Evolutionary conservation across 2,797 vertebrate species (phyloP), one percentile per base, ranked within the genome.

Genomic region (Ataeniobius toweri): DNA sequence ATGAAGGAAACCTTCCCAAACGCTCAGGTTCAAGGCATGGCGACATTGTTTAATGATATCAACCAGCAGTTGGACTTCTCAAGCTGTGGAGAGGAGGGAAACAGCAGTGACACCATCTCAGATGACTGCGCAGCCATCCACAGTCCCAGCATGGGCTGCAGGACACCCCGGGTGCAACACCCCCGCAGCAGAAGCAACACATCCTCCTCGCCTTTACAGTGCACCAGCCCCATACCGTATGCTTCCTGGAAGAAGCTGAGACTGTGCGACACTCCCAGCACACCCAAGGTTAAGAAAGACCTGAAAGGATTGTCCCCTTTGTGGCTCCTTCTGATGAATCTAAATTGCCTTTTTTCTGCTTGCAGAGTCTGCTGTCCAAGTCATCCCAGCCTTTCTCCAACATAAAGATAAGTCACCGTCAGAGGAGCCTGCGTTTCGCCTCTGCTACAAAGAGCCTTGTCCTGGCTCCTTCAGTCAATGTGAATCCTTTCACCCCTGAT

Each of bases 401-500:
- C 91, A 83, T 89, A 31, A 97, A 96, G 85, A 78, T 89, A 20
- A 79, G 90, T 80, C 91, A 82, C 80, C 91, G 89, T 73, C 91
- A 93, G 74, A 93, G 94, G 79, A 91, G 89, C 3, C 80, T 95
- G 26, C 89, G 87, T 3, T 89, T 95, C 41, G 74, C 91, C 13
- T 92, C 94, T 4, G 61, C 80, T 5, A 76, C 87, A 1, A 50
- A 83, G 1, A 96, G 95, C 72, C 82, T 86, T 24, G 14, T 90
- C 80, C 65, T 79, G 12, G 83, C 91, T 0, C 91, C 95, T 2
- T 94, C 94, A 6, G 96, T 99, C 89, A 99, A 99, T 46, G 94
- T 99, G 50, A 99, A 99, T 76, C 98, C 98, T 22, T 99, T 99
- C 84, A 99, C 97, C 10, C 97, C 98, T 0, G 96, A 98, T 69